Percentiles rank a stretch among this genome's conserved stretches.
Evolutionary conservation across 2,113 vertebrate species (phyloP).

Genomic region (Cochlearius cochlearius): DNA sequence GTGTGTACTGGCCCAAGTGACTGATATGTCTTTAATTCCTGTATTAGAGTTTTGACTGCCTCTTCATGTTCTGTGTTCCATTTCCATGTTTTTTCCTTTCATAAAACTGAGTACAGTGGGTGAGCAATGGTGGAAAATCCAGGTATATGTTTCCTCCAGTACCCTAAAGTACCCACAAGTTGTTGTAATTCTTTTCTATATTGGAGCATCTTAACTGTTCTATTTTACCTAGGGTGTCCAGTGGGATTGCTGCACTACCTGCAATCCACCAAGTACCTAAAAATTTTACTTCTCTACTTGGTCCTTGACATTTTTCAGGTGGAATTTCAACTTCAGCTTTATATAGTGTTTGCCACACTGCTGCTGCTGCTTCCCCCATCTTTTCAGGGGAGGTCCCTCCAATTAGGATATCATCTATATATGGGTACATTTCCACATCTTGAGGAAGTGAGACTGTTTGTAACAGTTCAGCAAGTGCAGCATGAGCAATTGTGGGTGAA

Average conservation of each 20-base stretch:
- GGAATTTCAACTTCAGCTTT: background rate
- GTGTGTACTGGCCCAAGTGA: background rate
- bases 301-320: no score
- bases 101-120: background rate
- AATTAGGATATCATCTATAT: background rate
- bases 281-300: no score
- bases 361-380: background rate
- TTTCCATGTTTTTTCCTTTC: background rate
- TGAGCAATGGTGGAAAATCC: background rate
- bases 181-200: no score
- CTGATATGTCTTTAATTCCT: background rate
- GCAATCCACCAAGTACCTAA: no score
- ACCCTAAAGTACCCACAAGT: no score
- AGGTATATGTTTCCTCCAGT: no score
- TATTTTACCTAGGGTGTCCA: no score
- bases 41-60: background rate
- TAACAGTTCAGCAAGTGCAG: background rate
- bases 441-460: background rate
- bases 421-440: background rate
- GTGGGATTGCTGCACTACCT: no score
- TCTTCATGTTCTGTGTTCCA: background rate
- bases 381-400: background rate
- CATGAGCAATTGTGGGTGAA: background rate
- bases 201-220: no score
- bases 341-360: background rate